Evolutionary conservation across 2,797 vertebrate genomes (phyloP).

Genomic region (Scolopax rusticola): DNA sequence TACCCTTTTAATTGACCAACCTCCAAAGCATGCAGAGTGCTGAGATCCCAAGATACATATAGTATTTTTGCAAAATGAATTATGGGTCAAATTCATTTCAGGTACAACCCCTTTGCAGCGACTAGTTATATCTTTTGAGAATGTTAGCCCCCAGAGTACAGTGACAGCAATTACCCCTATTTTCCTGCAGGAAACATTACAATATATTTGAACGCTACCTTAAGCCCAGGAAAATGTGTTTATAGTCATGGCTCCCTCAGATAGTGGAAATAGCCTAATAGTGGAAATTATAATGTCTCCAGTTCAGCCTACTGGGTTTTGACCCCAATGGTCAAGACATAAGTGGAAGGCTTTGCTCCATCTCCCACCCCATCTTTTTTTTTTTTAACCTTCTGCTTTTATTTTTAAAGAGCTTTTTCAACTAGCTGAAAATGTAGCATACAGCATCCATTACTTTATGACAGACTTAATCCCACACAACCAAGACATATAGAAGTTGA

Average conservation of each 20-base stretch:
- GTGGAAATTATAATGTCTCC: constrained; percentile 39
- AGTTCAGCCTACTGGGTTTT: constrained; percentile 25
- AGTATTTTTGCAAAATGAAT: constrained; percentile 48
- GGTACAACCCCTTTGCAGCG: constrained; percentile 28
- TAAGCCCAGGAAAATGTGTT: constrained; percentile 43
- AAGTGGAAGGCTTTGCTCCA: neutral
- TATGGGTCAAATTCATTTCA: constrained; percentile 70
- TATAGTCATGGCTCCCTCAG: constrained; percentile 41
- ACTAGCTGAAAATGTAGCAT: neutral
- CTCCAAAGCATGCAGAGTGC: neutral
- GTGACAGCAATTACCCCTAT: constrained; percentile 71
- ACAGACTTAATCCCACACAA: neutral
- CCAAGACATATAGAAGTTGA: neutral
- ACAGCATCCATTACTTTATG: neutral
- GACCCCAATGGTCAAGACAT: constrained; percentile 10
- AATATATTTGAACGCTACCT: constrained; percentile 41
- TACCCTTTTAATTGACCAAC: constrained; percentile 51
- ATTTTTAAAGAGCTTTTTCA: neutral
- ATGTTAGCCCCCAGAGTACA: constrained; percentile 54
- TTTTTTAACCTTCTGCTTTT: neutral
- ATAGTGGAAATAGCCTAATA: neutral
- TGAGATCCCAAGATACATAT: constrained; percentile 36
- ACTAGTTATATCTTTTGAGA: constrained; percentile 56
- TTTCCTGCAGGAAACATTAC: constrained; percentile 69
- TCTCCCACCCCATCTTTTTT: too few species aligned